These are phyloP conservation scores for Clarias batrachus DNA, from an alignment of 2,113 vertebrate genomes.

Conservation along the genomic window DNA sequence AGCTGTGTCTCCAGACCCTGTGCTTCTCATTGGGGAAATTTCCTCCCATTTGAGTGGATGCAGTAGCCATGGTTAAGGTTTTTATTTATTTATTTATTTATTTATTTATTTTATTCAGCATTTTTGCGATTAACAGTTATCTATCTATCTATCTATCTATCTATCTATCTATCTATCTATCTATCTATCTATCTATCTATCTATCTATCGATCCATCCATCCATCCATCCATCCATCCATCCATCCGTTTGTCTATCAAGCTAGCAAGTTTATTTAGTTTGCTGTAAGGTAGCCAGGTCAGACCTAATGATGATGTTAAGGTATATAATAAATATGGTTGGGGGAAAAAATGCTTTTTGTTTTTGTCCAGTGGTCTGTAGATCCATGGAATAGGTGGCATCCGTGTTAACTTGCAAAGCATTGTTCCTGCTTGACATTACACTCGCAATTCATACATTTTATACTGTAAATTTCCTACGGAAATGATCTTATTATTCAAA, in stretches of 20 bases:
- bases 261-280: background rate
- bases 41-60: constrained; percentile 37
- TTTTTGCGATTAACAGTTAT: background rate
- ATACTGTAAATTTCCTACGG: background rate
- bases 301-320: background rate
- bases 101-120: constrained; percentile 16
- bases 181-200: background rate
- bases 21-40: constrained; percentile 57
- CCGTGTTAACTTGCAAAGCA: background rate
- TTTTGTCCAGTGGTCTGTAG: background rate
- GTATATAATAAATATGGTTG: background rate
- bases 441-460: background rate
- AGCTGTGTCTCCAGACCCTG: constrained; percentile 79
- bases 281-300: background rate
- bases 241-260: background rate
- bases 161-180: background rate
- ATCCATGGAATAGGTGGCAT: background rate
- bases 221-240: background rate
- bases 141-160: constrained; percentile 40
- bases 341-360: background rate
- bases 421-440: background rate
- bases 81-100: constrained; percentile 39
- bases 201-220: background rate
- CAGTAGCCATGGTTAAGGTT: constrained; percentile 23
- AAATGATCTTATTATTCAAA: background rate